phyloP scores from a whole-genome alignment of 2,888 invertebrate species.

The Melanchra persicariae region DNA sequence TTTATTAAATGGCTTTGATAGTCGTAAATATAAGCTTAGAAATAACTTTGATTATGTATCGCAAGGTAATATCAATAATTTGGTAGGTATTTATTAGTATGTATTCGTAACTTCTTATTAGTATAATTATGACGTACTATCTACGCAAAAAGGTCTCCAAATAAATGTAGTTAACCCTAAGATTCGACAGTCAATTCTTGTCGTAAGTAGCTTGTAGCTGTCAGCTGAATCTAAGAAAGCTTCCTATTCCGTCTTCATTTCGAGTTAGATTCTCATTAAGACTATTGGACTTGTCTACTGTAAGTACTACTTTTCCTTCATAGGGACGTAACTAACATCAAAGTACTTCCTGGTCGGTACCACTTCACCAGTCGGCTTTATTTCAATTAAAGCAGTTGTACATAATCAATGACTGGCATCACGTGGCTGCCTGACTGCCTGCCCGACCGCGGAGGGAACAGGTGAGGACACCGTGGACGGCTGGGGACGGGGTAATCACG shows the following conservation, averaged over 20 bases:
- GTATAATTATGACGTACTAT: not conserved
- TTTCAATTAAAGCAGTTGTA: conserved; percentile 46
- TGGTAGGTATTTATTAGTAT: not conserved
- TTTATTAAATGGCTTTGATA: not conserved
- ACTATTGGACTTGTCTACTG: not conserved
- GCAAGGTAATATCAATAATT: not conserved
- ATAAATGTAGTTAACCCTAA: not conserved
- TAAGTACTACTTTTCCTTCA: not conserved
- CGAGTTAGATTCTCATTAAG: conserved; percentile 41
- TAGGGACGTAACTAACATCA: not conserved
- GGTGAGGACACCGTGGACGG: conserved; percentile 62
- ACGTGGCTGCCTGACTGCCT: conserved; percentile 42
- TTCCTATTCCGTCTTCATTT: not conserved
- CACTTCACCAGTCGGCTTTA: conserved; percentile 28
- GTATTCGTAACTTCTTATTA: not conserved
- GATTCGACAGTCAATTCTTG: not conserved
- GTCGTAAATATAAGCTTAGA: not conserved
- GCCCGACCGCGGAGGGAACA: conserved; percentile 68
- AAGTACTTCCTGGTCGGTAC: conserved; percentile 14
- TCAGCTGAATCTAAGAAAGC: not conserved
- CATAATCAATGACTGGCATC: conserved; percentile 62
- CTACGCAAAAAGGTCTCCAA: not conserved
- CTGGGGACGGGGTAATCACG: conserved; percentile 67
- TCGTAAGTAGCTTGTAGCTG: not conserved
- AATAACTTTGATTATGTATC: not conserved